Base-by-base conservation (phyloP, 2,797 vertebrate species). In the Clarias pachynema region DNA sequence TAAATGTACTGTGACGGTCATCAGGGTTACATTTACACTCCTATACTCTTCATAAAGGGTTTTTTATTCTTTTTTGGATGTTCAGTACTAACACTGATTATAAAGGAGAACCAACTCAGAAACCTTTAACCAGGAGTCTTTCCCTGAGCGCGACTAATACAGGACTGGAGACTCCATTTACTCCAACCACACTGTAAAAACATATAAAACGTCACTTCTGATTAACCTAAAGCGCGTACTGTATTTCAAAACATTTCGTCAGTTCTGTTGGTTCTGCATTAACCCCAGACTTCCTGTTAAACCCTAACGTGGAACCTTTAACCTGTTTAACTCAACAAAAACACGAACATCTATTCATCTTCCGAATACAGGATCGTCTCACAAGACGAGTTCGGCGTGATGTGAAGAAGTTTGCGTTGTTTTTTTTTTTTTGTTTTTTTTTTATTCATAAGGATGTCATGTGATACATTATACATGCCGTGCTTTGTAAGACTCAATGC, bases 401-500 rank as follows among this genome's bases (percentile, higher is more conserved):
- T 81, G 9, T 74, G 72, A 88, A 85, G 85, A 86, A 88, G 34
- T 57, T 75, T 29, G 22, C 62, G 10, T 72, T 72, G 65, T 90
- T 91, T 87, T 91, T 59, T 10, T 44, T 44, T 44, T 12, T 87
- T 91, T 59, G 2, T 2, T 2, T 49, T 12, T 59, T 22, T 12
- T 79, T 79, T 91, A 94, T 92, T 91, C 91, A 88, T 81, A 84
- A 79, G 59, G 91, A 83, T 87, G 88, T 74, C 81, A 74, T 88
- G 88, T 86, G 87, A 89, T 94, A 92, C 91, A 95, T 94, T 95
- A 94, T 93, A 93, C 91, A 95, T 94, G 93, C 90, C 89, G 90
- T 80, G 91, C 91, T 93, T 94, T 93, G 92, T 93, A 92, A 88
- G 92, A 92, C 94, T 94, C 93, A 90, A 92, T 91, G 91, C 93